Percentiles rank a stretch among this genome's conserved stretches.
Evolutionary conservation across 2,888 invertebrate genomes (phyloP).

Genomic region (Azorinus chamasolen): DNA sequence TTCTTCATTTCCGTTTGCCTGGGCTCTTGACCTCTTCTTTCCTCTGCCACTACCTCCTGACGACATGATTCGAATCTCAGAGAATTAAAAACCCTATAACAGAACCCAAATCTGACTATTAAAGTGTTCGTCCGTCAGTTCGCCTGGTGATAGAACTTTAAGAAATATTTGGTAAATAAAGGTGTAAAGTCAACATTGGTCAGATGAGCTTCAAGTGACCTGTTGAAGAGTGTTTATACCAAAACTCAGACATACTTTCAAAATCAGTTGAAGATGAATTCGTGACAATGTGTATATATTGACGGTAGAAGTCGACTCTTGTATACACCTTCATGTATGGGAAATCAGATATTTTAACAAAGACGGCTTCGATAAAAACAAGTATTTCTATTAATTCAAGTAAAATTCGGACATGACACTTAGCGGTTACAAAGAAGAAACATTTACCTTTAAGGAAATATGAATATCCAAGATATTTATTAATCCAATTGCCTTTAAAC

Average conservation of each 20-base stretch:
- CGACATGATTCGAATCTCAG: constrained; percentile 19
- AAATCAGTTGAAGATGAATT: too few relatives aligned
- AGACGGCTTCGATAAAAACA: constrained; percentile 53
- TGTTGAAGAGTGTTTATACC: too few relatives aligned
- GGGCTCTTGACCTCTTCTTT: constrained; percentile 63
- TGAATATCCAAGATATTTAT: constrained; percentile 42
- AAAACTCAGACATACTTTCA: too few relatives aligned
- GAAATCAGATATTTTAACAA: constrained; percentile 56
- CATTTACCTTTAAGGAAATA: constrained; percentile 54
- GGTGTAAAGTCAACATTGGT: too few relatives aligned
- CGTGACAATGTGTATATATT: too few relatives aligned
- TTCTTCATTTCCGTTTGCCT: constrained; percentile 61
- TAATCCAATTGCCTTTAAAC: constrained; percentile 29
- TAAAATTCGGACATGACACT: background rate
- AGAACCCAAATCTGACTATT: too few relatives aligned
- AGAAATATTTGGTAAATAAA: too few relatives aligned
- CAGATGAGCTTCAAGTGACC: too few relatives aligned
- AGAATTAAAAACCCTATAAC: too few relatives aligned
- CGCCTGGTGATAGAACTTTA: too few relatives aligned
- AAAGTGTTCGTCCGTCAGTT: too few relatives aligned
- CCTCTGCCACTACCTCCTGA: constrained; percentile 50
- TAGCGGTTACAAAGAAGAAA: constrained; percentile 44
- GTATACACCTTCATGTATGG: background rate
- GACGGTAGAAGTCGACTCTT: too few relatives aligned
- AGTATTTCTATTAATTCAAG: constrained; percentile 33